Conservation (phyloP, 2,888 invertebrate genomes). For the Polydesmus complanatus region DNA sequence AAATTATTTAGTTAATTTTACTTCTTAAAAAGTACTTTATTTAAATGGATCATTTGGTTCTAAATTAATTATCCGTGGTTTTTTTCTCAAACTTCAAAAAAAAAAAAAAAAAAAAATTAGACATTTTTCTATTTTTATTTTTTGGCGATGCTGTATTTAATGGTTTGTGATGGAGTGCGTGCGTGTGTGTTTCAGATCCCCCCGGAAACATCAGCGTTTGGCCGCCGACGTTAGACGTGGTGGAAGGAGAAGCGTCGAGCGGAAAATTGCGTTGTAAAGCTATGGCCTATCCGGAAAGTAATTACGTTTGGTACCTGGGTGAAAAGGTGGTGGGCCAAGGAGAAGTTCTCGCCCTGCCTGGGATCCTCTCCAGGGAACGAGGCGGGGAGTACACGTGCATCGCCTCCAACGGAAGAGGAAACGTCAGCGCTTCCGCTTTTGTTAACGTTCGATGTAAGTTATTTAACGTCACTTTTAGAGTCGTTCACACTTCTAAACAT, state of each 20-base stretch:
- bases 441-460: constrained; percentile 75
- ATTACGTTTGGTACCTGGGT: constrained; percentile 56
- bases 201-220: constrained; percentile 74
- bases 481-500: too few relatives aligned
- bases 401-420: constrained; percentile 55
- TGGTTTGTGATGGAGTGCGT: not conserved
- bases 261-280: constrained; percentile 23
- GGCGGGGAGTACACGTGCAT: constrained; percentile 62
- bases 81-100: too few relatives aligned
- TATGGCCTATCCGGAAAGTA: constrained; percentile 40
- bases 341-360: constrained; percentile 44
- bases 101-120: too few relatives aligned
- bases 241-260: constrained; percentile 26
- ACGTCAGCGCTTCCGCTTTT: constrained; percentile 48
- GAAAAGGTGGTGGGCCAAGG: constrained; percentile 38
- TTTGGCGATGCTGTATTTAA: too few relatives aligned
- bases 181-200: constrained; percentile 42
- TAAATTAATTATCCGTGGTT: too few relatives aligned
- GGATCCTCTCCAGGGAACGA: constrained; percentile 52
- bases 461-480: too few relatives aligned
- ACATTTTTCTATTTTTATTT: too few relatives aligned
- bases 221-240: constrained; percentile 29
- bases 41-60: too few relatives aligned
- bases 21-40: too few relatives aligned
- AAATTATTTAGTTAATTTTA: too few relatives aligned